Base-by-base conservation (phyloP, 1,140 invertebrate species). In the Pseudomyrmex dendroicus region DNA sequence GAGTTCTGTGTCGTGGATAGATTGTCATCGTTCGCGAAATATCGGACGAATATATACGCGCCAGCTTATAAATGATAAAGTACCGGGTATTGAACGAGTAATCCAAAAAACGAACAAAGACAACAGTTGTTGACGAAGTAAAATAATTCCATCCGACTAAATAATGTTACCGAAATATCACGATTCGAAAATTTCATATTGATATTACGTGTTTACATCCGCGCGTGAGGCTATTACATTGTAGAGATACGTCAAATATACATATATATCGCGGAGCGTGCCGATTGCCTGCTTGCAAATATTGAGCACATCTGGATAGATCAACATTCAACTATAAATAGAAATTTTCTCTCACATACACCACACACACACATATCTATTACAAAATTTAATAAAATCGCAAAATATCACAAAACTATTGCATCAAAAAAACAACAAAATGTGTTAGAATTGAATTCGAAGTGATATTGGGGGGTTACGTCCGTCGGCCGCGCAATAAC, bases 11-110 rank as follows among this genome's bases (percentile, higher is more conserved):
- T 35, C 63, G 22, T 44, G 68, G 63, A 66, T 73, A 68, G 66
- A 87, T 87, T 77, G 72, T 82, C 84, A 54, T 86, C 82, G 66
- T 54, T 62, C 84, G 77, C 66, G 66, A 80, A 83, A 83, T 83
- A 73, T 72, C 84, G 25, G 56, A 46, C 46, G 68, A 63, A 59
- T 44, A 61, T 80, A 63, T 56, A 35, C 35, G 82, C 57, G 67
- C 54, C 44, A 72, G 76, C 76, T 80, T 80, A 84, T 76, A 59
- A 80, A 76, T 67, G 86, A 86, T 78, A 77, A 78, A 73, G 67
- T 83, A 83, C 73, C 76, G 52, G 48, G 57, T 50, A 50, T 44
- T 59, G 80, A 20, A 13, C 25, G 25, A 57, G 48, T 70, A 46
- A 54, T 54, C n/a, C 8, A 56, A 67, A 78, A 84, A 72, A 50